These are phyloP conservation scores for Gonocerus acuteangulatus DNA, from an alignment of 2,888 invertebrate species.

Conservation along the genomic window DNA sequence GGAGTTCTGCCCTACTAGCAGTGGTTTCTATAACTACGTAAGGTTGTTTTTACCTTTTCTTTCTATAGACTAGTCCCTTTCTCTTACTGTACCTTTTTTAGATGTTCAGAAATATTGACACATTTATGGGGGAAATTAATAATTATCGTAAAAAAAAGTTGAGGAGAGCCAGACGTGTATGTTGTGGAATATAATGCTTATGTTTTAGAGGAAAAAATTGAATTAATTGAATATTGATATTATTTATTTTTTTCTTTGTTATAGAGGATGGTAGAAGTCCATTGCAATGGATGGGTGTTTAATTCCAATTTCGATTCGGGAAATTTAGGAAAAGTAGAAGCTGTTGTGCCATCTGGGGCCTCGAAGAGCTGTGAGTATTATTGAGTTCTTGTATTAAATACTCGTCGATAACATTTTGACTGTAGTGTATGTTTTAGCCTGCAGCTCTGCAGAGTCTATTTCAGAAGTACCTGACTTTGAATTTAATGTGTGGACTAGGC, in stretches of 20 bases:
- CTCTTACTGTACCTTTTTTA: neutral
- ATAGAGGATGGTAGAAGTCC: slow-evolving; percentile 45
- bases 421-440: neutral
- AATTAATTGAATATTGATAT: neutral
- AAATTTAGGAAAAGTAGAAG: slow-evolving; percentile 75
- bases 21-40: slow-evolving; percentile 22
- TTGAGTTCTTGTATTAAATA: neutral
- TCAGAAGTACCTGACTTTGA: slow-evolving; percentile 61
- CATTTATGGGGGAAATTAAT: neutral
- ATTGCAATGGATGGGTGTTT: slow-evolving; percentile 69
- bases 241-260: neutral
- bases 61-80: neutral
- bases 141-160: neutral
- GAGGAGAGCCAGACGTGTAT: slow-evolving; percentile 8
- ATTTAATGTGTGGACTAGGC: slow-evolving; percentile 83
- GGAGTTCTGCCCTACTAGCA: neutral
- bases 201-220: neutral
- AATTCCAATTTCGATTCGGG: slow-evolving; percentile 85
- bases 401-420: neutral
- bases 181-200: neutral
- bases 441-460: slow-evolving; percentile 20
- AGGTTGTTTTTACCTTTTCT: slow-evolving; percentile 11
- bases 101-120: slow-evolving; percentile 3
- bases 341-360: slow-evolving; percentile 51
- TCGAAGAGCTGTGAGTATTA: neutral